Evolutionary conservation across 2,888 invertebrate genomes (phyloP).

Genomic region (Leuctra nigra): DNA sequence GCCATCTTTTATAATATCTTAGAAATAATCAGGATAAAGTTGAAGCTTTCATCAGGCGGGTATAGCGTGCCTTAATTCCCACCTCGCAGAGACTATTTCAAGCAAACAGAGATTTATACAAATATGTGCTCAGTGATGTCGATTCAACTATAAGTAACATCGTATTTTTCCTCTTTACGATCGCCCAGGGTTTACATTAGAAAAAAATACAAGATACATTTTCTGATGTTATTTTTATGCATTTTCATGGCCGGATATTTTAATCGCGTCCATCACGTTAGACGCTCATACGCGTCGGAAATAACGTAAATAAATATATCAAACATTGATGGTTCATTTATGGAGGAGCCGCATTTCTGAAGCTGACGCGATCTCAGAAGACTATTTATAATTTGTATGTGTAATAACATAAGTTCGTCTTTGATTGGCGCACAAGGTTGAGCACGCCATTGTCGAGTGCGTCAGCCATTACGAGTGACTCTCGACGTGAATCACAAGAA

Average conservation of each 20-base stretch:
- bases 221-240: conserved; percentile 1
- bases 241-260: conserved; percentile 5
- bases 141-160: not conserved
- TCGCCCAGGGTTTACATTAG: not conserved
- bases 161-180: not conserved
- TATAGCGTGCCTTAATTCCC: not conserved
- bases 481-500: too few relatives aligned
- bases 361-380: too few relatives aligned
- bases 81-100: not conserved
- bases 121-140: not conserved
- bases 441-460: not conserved
- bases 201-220: not conserved
- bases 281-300: not conserved
- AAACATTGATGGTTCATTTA: conserved; percentile 1
- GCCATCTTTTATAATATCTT: too few relatives aligned
- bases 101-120: not conserved
- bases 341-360: not conserved
- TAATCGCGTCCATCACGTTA: not conserved
- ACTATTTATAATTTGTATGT: conserved; percentile 6
- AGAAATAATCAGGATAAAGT: too few relatives aligned
- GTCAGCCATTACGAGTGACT: too few relatives aligned
- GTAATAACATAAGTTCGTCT: not conserved
- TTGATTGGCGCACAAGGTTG: not conserved
- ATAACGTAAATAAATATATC: conserved; percentile 2
- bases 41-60: too few relatives aligned